Evolutionary conservation across 1,140 invertebrate genomes (phyloP).

Genomic region (Drosophila elegans): DNA sequence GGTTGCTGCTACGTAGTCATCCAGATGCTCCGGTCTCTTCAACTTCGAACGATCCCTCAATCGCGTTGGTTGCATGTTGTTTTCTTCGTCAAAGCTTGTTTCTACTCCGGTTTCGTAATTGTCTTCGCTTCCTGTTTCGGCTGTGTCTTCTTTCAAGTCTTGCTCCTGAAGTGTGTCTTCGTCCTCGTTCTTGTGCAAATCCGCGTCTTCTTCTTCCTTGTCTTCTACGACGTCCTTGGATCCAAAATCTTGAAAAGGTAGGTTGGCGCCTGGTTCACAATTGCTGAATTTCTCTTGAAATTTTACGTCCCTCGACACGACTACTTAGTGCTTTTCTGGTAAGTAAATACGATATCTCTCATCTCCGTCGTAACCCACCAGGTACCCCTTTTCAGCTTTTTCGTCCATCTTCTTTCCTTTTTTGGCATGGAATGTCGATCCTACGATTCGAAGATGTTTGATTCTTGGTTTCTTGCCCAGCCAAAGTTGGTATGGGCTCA

Average conservation of each 20-base stretch:
- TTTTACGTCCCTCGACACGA: not conserved
- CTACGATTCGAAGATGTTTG: too few relatives aligned
- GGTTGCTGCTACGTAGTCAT: too few relatives aligned
- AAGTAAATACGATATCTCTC: not conserved
- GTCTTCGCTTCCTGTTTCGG: constrained; percentile 3
- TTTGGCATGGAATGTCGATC: too few relatives aligned
- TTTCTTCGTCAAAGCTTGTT: not conserved
- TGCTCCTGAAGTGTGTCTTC: not conserved
- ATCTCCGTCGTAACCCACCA: not conserved
- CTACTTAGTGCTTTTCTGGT: not conserved
- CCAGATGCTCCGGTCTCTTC: constrained; percentile 2
- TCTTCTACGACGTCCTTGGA: not conserved
- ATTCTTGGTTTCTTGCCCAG: too few relatives aligned
- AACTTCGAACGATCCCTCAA: constrained; percentile 3
- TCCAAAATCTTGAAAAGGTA: not conserved
- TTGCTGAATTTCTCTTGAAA: too few relatives aligned
- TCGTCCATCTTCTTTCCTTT: not conserved
- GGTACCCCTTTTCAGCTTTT: not conserved
- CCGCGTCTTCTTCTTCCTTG: not conserved
- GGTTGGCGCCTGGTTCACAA: too few relatives aligned
- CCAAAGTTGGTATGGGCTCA: too few relatives aligned
- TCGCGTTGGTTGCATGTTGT: not conserved
- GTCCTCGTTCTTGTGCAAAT: not conserved
- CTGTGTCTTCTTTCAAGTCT: not conserved
- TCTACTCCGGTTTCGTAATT: not conserved